Evolutionary conservation across 2,113 vertebrate species (phyloP).

Genomic region (Syngnathus scovelli): DNA sequence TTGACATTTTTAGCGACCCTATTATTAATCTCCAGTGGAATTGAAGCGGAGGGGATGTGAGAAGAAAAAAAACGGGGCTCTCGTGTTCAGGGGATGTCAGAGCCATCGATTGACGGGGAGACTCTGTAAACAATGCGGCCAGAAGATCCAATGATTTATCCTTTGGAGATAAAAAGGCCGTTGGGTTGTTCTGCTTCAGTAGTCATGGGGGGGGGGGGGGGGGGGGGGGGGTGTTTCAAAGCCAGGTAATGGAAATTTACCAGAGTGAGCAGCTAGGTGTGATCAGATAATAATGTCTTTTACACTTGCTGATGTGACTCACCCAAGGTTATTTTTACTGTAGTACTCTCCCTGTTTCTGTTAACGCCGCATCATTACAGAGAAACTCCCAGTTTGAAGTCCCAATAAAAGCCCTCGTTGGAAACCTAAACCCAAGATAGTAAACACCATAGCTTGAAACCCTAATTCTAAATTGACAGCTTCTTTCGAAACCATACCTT

Average conservation of each 20-base stretch:
- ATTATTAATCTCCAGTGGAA: slow-evolving; percentile 50
- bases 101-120: slow-evolving; percentile 41
- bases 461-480: too few species aligned
- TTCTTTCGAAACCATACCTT: too few species aligned
- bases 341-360: too few species aligned
- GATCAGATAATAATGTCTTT: not conserved
- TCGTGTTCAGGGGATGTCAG: slow-evolving; percentile 28
- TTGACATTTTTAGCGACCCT: slow-evolving; percentile 34
- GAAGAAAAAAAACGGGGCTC: not conserved
- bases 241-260: not conserved
- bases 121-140: slow-evolving; percentile 44
- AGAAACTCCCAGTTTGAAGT: too few species aligned
- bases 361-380: too few species aligned
- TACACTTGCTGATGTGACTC: not conserved
- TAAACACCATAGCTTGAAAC: too few species aligned
- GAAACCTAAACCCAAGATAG: too few species aligned
- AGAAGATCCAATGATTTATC: slow-evolving; percentile 47
- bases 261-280: not conserved
- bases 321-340: not conserved
- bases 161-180: slow-evolving; percentile 25
- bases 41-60: not conserved
- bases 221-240: too few species aligned
- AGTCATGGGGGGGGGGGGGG: not conserved
- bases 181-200: slow-evolving; percentile 45
- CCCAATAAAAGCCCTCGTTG: too few species aligned